phyloP scores from a whole-genome alignment of 1,140 invertebrate species.

The Limonius californicus region DNA sequence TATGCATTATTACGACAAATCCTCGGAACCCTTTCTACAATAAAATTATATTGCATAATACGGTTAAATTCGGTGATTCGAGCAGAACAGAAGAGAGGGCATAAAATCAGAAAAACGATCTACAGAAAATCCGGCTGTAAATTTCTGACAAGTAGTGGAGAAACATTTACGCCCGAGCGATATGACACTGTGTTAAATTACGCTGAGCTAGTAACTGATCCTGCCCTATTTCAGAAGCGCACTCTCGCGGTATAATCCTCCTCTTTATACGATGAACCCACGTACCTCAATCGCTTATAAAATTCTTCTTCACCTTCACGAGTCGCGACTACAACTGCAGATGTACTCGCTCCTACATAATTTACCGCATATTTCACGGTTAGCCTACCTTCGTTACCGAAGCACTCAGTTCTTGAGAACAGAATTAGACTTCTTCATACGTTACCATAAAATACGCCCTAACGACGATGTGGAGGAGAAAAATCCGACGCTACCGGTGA shows the following conservation, averaged over 20 bases:
- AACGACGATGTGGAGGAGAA: too few species aligned
- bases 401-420: neutral
- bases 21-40: neutral
- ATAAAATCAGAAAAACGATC: constrained; percentile 30
- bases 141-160: constrained; percentile 30
- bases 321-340: constrained; percentile 11
- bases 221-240: constrained; percentile 25
- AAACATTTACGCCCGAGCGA: constrained; percentile 31
- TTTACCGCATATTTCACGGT: constrained; percentile 11
- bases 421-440: neutral
- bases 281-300: constrained; percentile 3
- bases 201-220: constrained; percentile 32
- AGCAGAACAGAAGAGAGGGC: neutral
- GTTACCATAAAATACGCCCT: neutral
- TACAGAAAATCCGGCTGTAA: constrained; percentile 30
- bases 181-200: constrained; percentile 32
- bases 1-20: neutral
- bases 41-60: constrained; percentile 4
- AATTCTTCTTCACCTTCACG: constrained; percentile 10
- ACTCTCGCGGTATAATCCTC: constrained; percentile 13
- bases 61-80: neutral
- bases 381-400: neutral
- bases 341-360: constrained; percentile 10
- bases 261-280: constrained; percentile 3
- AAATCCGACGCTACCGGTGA: too few species aligned